These are phyloP conservation scores for Cladopsammia gracilis DNA, from an alignment of 64 coral and sea anemone species.

Conservation along the genomic window DNA sequence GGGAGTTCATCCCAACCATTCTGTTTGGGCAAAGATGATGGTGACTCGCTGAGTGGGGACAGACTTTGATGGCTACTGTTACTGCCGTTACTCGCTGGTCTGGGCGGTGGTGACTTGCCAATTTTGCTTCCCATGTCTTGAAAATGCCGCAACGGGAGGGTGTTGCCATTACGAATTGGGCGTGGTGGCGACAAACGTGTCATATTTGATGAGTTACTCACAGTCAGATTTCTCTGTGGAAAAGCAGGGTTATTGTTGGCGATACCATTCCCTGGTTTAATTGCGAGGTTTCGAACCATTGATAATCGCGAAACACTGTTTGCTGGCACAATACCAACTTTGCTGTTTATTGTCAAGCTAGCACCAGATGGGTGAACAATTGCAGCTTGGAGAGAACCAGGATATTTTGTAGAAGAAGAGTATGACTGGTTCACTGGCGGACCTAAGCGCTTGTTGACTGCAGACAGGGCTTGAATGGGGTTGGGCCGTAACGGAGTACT, in stretches of 20 bases:
- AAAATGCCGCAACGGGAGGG: constrained; percentile 73
- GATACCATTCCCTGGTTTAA: constrained; percentile 5
- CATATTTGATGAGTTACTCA: constrained; percentile 25
- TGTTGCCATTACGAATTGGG: constrained; percentile 57
- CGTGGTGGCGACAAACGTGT: constrained; percentile 25
- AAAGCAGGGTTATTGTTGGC: not conserved
- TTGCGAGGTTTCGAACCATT: not conserved
- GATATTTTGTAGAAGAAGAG: not conserved
- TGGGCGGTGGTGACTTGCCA: constrained; percentile 33
- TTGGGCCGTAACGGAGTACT: constrained; percentile 33
- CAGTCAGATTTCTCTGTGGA: constrained; percentile 15
- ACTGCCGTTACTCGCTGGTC: constrained; percentile 70
- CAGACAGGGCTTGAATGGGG: constrained; percentile 78
- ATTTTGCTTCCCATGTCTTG: constrained; percentile 77
- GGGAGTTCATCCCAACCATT: constrained; percentile 32
- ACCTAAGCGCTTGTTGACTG: constrained; percentile 86
- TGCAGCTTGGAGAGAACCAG: constrained; percentile 33
- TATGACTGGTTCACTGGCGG: constrained; percentile 37
- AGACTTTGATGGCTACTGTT: constrained; percentile 63
- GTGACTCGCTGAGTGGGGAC: constrained; percentile 41
- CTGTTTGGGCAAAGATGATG: not conserved
- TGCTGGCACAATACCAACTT: constrained; percentile 50
- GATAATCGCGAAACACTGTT: constrained; percentile 18
- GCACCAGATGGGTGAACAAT: constrained; percentile 54
- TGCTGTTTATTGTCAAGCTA: constrained; percentile 1